phyloP scores from a whole-genome alignment of 1,140 invertebrate species.

The Chionoecetes opilio region DNA sequence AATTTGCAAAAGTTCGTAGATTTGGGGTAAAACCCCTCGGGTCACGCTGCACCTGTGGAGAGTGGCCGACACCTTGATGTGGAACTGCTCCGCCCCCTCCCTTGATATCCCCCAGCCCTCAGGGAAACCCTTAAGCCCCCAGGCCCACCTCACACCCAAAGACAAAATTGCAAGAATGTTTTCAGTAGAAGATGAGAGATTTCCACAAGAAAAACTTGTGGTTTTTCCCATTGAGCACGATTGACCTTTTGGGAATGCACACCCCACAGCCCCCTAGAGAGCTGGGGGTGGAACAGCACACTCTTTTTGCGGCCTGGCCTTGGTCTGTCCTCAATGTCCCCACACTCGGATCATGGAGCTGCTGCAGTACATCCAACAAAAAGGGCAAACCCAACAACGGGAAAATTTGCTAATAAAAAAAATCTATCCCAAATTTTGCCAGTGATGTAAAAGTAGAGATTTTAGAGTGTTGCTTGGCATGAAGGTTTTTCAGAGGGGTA shows the following conservation, averaged over 20 bases:
- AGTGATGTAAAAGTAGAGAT: constrained; percentile 59
- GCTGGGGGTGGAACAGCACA: constrained; percentile 45
- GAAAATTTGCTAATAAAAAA: neutral
- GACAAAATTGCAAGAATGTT: constrained; percentile 43
- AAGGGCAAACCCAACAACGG: neutral
- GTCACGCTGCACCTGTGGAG: constrained; percentile 51
- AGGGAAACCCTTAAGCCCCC: neutral
- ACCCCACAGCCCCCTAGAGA: neutral
- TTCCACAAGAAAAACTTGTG: constrained; percentile 22
- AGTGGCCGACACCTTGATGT: neutral
- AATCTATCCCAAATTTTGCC: constrained; percentile 54
- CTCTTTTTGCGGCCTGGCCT: neutral
- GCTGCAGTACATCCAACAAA: neutral
- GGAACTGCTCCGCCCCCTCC: neutral
- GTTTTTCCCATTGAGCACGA: neutral
- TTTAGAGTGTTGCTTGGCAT: constrained; percentile 50
- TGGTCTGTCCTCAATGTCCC: constrained; percentile 49
- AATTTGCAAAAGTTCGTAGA: too few species aligned
- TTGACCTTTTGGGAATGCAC: constrained; percentile 52
- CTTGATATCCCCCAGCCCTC: constrained; percentile 53
- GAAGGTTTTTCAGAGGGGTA: neutral
- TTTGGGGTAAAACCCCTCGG: too few species aligned
- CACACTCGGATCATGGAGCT: constrained; percentile 4
- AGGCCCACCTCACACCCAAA: neutral
- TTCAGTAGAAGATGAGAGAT: constrained; percentile 62